Conservation (phyloP, 2,888 invertebrate species). For the Melangyna quadrimaculata region DNA sequence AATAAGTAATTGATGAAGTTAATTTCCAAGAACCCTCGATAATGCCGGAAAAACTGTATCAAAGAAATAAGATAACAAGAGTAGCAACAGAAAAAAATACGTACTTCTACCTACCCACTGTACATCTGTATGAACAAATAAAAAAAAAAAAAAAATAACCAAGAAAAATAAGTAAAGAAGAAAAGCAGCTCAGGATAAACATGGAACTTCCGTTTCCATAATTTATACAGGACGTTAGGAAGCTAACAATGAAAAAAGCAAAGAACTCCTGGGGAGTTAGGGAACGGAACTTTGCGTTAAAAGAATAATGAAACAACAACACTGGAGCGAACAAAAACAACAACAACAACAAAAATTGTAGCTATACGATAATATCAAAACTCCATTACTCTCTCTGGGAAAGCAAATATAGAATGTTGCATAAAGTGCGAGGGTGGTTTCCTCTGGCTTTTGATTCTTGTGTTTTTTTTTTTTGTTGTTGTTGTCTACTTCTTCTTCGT, state of each 20-base stretch:
- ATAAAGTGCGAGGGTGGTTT: conserved; percentile 67
- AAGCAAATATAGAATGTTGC: conserved; percentile 59
- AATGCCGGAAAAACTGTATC: conserved; percentile 56
- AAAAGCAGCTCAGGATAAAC: conserved; percentile 55
- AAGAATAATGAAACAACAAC: conserved; percentile 33
- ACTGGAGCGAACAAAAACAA: not conserved
- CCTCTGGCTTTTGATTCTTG: conserved; percentile 53
- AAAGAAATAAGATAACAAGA: conserved; percentile 50
- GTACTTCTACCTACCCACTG: not conserved
- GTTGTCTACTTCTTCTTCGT: not conserved
- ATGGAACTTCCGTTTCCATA: conserved; percentile 70
- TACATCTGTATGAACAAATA: too few relatives aligned
- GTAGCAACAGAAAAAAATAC: not conserved
- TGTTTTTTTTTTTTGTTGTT: conserved; percentile 4
- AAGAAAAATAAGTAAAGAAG: not conserved
- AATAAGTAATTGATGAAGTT: conserved; percentile 72
- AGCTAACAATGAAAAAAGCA: conserved; percentile 52
- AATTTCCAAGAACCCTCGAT: conserved; percentile 66
- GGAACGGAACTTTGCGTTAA: conserved; percentile 50
- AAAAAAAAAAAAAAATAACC: conserved; percentile 16
- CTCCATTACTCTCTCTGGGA: conserved; percentile 35
- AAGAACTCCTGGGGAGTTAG: conserved; percentile 38
- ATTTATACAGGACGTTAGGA: conserved; percentile 66
- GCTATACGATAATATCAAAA: not conserved
- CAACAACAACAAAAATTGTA: conserved; percentile 3